A percentile compares a stretch with the other conserved stretches of the same genome.
Conservation (phyloP, 2,113 vertebrate species). For the Aldabrachelys gigantea region DNA sequence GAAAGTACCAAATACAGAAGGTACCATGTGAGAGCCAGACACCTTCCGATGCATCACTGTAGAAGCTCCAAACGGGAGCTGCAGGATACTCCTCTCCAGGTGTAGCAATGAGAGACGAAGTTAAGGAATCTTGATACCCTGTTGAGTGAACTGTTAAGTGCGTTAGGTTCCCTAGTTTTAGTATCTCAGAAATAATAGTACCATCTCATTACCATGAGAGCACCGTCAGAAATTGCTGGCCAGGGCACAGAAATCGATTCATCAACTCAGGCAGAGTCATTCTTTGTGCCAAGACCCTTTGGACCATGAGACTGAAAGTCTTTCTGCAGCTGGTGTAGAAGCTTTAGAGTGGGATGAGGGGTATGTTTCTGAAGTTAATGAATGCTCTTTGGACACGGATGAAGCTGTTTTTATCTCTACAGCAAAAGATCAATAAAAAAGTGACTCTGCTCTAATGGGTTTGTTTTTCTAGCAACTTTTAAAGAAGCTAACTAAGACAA, state of each 20-base stretch:
- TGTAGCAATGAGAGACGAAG: not conserved
- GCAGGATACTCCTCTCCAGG: not conserved
- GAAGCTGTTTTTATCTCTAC: no score
- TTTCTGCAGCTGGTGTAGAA: not conserved
- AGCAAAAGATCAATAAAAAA: no score
- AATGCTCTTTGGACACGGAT: no score
- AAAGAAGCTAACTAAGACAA: no score
- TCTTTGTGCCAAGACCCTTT: not conserved
- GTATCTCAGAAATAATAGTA: no score
- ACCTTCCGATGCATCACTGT: no score
- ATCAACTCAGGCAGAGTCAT: not conserved
- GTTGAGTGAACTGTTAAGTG: no score
- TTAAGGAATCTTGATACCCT: not conserved
- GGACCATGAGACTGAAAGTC: not conserved
- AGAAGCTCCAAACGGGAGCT: not conserved
- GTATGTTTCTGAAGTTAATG: no score
- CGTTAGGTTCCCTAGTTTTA: no score
- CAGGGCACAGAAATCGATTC: not conserved
- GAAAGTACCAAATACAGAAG: not conserved
- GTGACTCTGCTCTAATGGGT: no score
- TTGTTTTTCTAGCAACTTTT: no score
- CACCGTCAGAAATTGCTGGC: not conserved
- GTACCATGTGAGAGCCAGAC: not conserved
- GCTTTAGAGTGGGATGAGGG: not conserved
- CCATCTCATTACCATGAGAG: not conserved